Percentiles rank a stretch among this genome's conserved stretches.
Evolutionary conservation across 2,113 vertebrate species (phyloP).

Genomic region (Cavia aperea): DNA sequence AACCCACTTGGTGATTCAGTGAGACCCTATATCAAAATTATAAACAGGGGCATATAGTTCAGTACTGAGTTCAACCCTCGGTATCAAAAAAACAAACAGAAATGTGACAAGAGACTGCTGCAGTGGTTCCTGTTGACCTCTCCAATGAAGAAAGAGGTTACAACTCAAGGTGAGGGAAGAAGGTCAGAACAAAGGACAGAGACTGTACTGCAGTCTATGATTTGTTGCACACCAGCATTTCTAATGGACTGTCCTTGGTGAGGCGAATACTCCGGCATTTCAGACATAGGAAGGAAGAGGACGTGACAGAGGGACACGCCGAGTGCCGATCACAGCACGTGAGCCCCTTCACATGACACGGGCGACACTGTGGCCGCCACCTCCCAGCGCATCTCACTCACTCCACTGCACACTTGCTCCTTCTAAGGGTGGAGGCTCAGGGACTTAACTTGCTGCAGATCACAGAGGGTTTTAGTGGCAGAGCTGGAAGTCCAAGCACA

Average conservation of each 20-base stretch:
- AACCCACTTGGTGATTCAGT: neutral
- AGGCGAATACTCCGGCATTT: neutral
- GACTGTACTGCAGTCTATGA: neutral
- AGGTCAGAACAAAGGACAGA: neutral
- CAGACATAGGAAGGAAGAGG: neutral
- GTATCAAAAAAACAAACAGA: neutral
- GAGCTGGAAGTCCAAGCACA: neutral
- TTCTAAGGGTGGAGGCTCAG: too few species aligned
- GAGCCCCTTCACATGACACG: too few species aligned
- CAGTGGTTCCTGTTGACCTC: neutral
- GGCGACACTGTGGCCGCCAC: fast-evolving
- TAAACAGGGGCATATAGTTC: neutral
- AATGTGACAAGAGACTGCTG: neutral
- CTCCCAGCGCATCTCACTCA: neutral
- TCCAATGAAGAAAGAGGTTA: neutral
- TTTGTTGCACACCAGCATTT: neutral
- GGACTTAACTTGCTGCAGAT: neutral
- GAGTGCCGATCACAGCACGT: too few species aligned
- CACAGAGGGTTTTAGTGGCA: neutral
- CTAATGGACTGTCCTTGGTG: neutral
- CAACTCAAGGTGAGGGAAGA: neutral
- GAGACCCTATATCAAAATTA: neutral
- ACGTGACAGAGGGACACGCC: fast-evolving
- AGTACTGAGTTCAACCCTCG: neutral
- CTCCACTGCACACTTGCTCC: neutral